These are phyloP conservation scores for Alectura lathami DNA, from an alignment of 2,113 vertebrate genomes.

Conservation along the genomic window DNA sequence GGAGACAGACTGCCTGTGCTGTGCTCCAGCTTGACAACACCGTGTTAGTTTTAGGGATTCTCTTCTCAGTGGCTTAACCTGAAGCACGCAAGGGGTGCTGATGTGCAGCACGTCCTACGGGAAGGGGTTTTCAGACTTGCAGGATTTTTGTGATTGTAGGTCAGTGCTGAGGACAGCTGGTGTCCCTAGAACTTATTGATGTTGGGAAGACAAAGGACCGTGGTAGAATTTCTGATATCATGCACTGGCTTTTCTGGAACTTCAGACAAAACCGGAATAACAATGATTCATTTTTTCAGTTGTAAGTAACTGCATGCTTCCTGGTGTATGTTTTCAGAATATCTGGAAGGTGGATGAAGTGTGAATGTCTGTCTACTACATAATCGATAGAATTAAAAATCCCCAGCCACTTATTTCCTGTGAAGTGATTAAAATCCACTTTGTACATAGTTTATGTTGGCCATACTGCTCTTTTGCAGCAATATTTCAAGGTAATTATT, in stretches of 20 bases:
- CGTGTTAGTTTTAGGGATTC: background rate
- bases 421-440: conserved; percentile 59
- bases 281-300: background rate
- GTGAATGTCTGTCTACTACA: background rate
- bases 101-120: background rate
- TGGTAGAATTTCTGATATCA: background rate
- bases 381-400: conserved; percentile 57
- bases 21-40: background rate
- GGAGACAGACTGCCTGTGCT: background rate
- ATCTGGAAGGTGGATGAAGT: conserved; percentile 3
- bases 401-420: conserved; percentile 39
- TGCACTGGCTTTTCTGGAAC: background rate
- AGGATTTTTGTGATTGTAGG: background rate
- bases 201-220: background rate
- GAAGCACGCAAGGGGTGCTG: background rate
- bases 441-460: background rate
- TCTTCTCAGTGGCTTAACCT: background rate
- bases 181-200: background rate
- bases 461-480: background rate
- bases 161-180: background rate
- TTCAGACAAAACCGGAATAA: background rate
- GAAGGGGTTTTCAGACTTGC: background rate
- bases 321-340: background rate
- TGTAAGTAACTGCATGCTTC: conserved; percentile 1
- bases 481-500: conserved; percentile 40